Conservation (phyloP, 1,140 invertebrate species). For the Apis cerana region DNA sequence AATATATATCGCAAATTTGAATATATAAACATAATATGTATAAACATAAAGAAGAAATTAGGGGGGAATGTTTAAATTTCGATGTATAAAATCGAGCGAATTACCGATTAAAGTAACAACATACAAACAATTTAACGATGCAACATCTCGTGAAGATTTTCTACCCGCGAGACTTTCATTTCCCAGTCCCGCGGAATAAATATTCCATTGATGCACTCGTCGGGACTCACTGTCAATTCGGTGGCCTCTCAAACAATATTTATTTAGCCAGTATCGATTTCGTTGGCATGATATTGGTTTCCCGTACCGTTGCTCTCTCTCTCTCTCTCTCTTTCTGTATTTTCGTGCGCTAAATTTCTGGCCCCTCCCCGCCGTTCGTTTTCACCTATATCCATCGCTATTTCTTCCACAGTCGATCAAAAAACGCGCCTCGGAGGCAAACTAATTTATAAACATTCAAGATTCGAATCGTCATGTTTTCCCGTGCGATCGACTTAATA, state of each 20-base stretch:
- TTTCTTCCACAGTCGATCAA: conserved; percentile 5
- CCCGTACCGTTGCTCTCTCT: conserved; percentile 5
- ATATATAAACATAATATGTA: too few species aligned
- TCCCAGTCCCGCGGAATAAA: conserved; percentile 50
- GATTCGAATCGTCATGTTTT: neutral
- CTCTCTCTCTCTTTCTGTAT: neutral
- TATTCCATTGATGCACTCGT: conserved; percentile 51
- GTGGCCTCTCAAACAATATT: conserved; percentile 60
- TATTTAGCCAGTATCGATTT: conserved; percentile 64
- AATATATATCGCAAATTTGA: too few species aligned
- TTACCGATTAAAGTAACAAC: too few species aligned
- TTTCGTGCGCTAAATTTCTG: conserved; percentile 4
- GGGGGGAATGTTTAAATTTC: too few species aligned
- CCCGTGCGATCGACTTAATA: neutral
- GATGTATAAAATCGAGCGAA: too few species aligned
- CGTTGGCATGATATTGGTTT: conserved; percentile 62
- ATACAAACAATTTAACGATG: neutral
- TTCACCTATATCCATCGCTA: neutral
- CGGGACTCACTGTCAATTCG: conserved; percentile 56
- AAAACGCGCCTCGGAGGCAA: neutral
- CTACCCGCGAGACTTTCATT: conserved; percentile 8
- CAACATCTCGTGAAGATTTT: neutral
- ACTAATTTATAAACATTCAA: conserved; percentile 25
- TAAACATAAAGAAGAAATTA: too few species aligned
- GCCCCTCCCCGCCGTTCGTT: neutral